A percentile compares a stretch with the other conserved stretches of the same genome.
Conservation (phyloP, 2,797 vertebrate species). For the Peromyscus melanophrys region DNA sequence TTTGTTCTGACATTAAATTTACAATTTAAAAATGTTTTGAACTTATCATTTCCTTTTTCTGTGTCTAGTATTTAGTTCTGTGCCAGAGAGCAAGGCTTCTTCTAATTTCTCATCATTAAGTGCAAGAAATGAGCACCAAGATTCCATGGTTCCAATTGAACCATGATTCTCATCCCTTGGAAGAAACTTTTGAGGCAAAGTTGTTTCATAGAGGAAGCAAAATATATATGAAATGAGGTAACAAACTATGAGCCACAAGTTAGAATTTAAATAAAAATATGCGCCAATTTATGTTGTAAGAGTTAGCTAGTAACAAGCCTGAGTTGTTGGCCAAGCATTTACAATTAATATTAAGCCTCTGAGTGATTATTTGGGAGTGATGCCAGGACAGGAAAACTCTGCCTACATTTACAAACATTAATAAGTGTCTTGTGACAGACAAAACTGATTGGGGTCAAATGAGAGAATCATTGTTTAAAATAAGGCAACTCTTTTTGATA, state of each 20-base stretch:
- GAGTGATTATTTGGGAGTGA: too few species aligned
- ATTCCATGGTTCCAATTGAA: background rate
- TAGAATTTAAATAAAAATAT: too few species aligned
- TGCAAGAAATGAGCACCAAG: background rate
- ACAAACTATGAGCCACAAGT: too few species aligned
- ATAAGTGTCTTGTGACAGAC: background rate
- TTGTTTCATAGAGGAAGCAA: background rate
- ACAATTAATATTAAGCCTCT: too few species aligned
- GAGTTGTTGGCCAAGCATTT: too few species aligned
- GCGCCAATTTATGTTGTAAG: too few species aligned
- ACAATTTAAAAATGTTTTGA: background rate
- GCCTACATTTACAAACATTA: background rate
- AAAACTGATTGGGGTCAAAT: background rate
- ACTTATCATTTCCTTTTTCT: background rate
- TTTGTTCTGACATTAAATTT: constrained; percentile 51
- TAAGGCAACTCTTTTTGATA: background rate
- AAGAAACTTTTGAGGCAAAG: background rate
- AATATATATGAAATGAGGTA: too few species aligned
- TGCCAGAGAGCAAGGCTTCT: background rate
- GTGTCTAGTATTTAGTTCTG: background rate
- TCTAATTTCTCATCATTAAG: background rate
- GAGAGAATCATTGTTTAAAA: background rate
- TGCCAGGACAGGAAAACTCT: too few species aligned
- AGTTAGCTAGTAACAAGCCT: too few species aligned
- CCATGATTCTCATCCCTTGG: background rate